Conservation (phyloP, 2,113 vertebrate species). For the Puntigrus tetrazona region DNA sequence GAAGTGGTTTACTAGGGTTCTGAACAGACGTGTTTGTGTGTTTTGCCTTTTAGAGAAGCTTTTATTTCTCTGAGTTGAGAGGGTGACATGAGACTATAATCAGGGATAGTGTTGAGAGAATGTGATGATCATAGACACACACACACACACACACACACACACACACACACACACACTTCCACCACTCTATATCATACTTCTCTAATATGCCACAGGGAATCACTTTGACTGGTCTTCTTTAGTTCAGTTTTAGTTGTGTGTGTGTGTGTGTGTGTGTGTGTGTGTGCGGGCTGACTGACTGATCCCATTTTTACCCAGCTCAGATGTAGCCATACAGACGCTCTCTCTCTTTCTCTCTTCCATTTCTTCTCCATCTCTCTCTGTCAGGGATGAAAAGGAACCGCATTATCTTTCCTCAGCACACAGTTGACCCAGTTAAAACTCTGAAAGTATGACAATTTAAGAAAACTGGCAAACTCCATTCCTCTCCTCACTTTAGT, state of each 20-base stretch:
- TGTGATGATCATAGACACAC: neutral
- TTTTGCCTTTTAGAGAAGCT: neutral
- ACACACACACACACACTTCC: neutral
- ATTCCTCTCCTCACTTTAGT: conserved; percentile 32
- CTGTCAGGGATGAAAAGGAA: conserved; percentile 44
- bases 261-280: conserved; percentile 19
- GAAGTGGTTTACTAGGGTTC: neutral
- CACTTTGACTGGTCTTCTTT: conserved; percentile 25
- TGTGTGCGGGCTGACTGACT: conserved; percentile 32
- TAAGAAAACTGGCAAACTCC: conserved; percentile 43
- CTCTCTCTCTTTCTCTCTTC: conserved; percentile 27
- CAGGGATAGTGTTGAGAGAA: neutral
- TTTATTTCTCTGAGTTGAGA: neutral
- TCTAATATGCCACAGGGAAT: conserved; percentile 8
- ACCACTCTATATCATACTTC: conserved; percentile 11
- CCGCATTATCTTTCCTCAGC: conserved; percentile 55
- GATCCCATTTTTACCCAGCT: conserved; percentile 47
- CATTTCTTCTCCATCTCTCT: conserved; percentile 23
- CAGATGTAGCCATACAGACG: neutral
- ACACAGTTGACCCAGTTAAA: conserved; percentile 59
- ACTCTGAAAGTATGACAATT: conserved; percentile 44
- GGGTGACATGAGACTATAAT: neutral
- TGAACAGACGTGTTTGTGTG: neutral
- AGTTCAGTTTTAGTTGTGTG: conserved; percentile 10
- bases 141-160: neutral